These are phyloP conservation scores for Porites evermanni DNA, from an alignment of 92 coral and sea anemone species.

Conservation along the genomic window DNA sequence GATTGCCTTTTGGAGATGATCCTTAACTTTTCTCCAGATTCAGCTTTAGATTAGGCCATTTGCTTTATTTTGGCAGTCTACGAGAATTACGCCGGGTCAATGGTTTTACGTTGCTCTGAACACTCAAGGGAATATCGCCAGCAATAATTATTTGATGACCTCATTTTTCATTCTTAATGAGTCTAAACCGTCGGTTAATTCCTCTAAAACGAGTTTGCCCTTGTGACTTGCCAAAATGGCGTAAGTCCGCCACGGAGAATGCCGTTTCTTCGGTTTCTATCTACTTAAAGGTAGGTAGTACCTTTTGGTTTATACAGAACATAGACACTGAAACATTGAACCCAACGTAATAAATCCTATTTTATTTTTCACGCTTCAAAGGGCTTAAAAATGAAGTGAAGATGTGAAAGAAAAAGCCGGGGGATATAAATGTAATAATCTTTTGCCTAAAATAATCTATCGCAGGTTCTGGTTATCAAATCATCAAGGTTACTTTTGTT, in stretches of 20 bases:
- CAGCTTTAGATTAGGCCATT: not conserved
- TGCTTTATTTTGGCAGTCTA: not conserved
- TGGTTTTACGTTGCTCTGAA: not conserved
- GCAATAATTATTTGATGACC: constrained; percentile 18
- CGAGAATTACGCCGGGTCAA: not conserved
- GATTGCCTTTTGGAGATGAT: too few species aligned
- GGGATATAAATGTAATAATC: too few species aligned
- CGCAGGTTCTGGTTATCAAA: too few species aligned
- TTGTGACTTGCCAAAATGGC: constrained; percentile 17
- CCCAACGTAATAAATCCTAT: too few species aligned
- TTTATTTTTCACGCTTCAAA: not conserved
- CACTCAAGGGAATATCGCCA: not conserved
- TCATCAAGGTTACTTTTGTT: too few species aligned
- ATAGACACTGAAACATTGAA: too few species aligned
- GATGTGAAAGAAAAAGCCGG: too few species aligned
- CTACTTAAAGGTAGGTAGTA: constrained; percentile 20
- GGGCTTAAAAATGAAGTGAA: not conserved
- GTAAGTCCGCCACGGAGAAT: not conserved
- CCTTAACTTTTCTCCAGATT: not conserved
- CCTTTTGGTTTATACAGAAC: not conserved
- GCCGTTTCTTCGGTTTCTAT: not conserved
- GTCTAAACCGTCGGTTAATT: not conserved
- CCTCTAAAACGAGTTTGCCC: not conserved
- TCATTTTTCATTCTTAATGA: constrained; percentile 30
- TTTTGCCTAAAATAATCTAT: too few species aligned